Conservation (phyloP, 2,113 vertebrate genomes). For the Clinocottus analis region DNA sequence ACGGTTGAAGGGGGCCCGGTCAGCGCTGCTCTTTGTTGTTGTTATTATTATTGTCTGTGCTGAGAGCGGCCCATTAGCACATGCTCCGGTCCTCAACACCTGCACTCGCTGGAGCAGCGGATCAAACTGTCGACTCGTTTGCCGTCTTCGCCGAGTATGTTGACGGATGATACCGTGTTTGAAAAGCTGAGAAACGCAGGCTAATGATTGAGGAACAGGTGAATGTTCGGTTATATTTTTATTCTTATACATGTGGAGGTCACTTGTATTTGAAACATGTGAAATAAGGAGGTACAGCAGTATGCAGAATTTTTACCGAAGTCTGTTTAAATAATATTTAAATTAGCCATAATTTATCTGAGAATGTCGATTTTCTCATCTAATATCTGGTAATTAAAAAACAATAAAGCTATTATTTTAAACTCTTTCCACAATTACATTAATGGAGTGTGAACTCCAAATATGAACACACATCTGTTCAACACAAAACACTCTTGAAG, state of each 20-base stretch:
- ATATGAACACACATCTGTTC: neutral
- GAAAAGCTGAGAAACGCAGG: neutral
- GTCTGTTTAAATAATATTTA: neutral
- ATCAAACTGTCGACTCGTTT: neutral
- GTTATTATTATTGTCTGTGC: conserved; percentile 72
- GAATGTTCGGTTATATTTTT: neutral
- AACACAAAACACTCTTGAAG: too few relatives aligned
- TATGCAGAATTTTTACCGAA: neutral
- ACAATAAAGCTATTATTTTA: neutral
- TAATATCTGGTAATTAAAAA: neutral
- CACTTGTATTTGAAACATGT: neutral
- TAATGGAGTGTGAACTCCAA: neutral
- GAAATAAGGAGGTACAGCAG: neutral
- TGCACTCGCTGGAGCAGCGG: conserved; percentile 30
- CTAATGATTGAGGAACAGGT: neutral
- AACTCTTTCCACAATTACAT: neutral
- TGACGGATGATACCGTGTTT: neutral
- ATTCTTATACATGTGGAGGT: neutral
- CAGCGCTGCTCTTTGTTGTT: conserved; percentile 72
- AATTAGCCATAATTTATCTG: neutral
- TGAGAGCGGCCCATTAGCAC: conserved; percentile 58
- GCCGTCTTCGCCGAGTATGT: too few relatives aligned
- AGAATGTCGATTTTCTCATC: neutral
- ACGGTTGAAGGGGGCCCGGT: conserved; percentile 67
- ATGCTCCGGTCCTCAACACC: conserved; percentile 45